Percentiles rank a stretch among this genome's conserved stretches.
Conservation (phyloP, 2,113 vertebrate species). For the Epinephelus lanceolatus region DNA sequence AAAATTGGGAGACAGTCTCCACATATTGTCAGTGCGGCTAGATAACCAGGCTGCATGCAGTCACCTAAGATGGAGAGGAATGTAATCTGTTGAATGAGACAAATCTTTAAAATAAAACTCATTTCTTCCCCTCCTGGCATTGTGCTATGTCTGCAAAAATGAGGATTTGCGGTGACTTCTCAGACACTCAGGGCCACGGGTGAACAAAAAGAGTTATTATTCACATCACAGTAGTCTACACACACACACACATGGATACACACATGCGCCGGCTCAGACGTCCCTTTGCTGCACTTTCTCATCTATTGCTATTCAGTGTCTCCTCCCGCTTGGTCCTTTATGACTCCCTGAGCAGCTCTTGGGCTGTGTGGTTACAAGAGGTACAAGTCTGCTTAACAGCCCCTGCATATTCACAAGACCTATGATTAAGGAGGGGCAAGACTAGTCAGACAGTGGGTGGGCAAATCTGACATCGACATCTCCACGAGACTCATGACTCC, state of each 20-base stretch:
- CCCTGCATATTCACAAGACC: slow-evolving; percentile 53
- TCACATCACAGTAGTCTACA: slow-evolving; percentile 67
- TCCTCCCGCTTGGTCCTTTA: slow-evolving; percentile 64
- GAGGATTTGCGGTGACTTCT: slow-evolving; percentile 76
- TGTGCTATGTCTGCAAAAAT: slow-evolving; percentile 82
- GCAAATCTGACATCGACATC: slow-evolving; percentile 34
- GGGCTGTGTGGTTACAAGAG: slow-evolving; percentile 59
- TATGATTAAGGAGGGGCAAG: slow-evolving; percentile 1
- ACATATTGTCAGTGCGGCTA: slow-evolving; percentile 51
- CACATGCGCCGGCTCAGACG: slow-evolving; percentile 21
- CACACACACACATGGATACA: slow-evolving; percentile 44
- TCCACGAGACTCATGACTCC: slow-evolving; percentile 10
- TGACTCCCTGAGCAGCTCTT: slow-evolving; percentile 54
- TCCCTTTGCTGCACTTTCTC: slow-evolving; percentile 55
- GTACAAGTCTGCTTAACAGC: slow-evolving; percentile 59
- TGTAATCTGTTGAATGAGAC: slow-evolving; percentile 81
- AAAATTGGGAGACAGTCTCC: slow-evolving; percentile 58
- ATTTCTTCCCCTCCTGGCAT: slow-evolving; percentile 67
- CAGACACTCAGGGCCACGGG: slow-evolving; percentile 68
- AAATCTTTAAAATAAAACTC: slow-evolving; percentile 79
- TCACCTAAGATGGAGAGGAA: slow-evolving; percentile 70
- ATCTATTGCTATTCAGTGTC: slow-evolving; percentile 67
- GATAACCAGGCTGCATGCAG: slow-evolving; percentile 64
- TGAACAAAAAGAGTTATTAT: slow-evolving; percentile 78
- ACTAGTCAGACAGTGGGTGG: slow-evolving; percentile 25